Evolutionary conservation across 1,140 invertebrate species (phyloP).

Genomic region (Lepidurus apus): DNA sequence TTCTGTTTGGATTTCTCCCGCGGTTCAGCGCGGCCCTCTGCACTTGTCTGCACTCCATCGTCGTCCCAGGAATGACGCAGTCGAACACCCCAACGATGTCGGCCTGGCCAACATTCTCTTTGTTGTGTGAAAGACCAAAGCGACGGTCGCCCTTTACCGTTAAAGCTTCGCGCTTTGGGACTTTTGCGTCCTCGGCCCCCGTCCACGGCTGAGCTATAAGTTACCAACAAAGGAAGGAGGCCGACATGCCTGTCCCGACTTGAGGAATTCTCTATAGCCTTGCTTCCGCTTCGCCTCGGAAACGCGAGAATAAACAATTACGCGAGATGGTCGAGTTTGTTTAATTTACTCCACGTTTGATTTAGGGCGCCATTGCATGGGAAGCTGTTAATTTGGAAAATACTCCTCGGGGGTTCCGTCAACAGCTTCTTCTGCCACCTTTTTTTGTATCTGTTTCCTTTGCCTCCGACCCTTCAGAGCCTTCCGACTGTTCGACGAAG

Average conservation of each 20-base stretch:
- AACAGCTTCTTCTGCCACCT: neutral
- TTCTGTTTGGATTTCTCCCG: neutral
- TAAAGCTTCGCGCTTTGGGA: too few species aligned
- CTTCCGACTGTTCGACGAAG: too few species aligned
- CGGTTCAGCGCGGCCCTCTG: neutral
- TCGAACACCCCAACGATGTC: neutral
- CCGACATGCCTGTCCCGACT: neutral
- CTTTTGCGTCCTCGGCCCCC: too few species aligned
- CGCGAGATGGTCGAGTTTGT: neutral
- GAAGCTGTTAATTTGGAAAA: neutral
- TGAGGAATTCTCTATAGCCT: neutral
- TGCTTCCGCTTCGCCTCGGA: neutral
- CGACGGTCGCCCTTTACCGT: neutral
- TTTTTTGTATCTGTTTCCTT: neutral
- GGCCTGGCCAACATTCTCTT: neutral
- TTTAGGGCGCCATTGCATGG: neutral
- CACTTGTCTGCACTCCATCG: conserved; percentile 2
- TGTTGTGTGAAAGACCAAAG: too few species aligned
- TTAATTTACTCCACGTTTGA: neutral
- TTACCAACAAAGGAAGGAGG: too few species aligned
- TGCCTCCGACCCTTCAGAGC: neutral
- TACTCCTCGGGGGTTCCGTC: neutral
- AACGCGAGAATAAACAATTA: neutral
- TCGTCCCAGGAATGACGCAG: neutral
- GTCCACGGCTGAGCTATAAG: too few species aligned